phyloP scores from a whole-genome alignment of 1,140 invertebrate genomes.

The Ruditapes philippinarum region DNA sequence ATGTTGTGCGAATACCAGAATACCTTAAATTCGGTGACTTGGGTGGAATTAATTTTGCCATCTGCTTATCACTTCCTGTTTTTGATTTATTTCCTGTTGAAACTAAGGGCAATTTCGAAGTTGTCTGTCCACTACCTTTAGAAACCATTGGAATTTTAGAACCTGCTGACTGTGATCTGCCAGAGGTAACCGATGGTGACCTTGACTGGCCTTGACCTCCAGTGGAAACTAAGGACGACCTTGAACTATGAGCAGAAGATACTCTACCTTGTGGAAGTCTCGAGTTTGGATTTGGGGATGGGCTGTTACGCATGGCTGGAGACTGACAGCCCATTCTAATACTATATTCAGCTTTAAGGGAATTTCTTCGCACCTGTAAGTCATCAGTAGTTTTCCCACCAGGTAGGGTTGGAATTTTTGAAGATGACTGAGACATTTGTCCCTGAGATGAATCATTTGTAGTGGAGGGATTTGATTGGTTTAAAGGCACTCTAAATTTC shows the following conservation, averaged over 20 bases:
- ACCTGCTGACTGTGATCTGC: conserved; percentile 50
- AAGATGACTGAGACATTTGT: conserved; percentile 22
- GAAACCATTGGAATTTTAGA: conserved; percentile 55
- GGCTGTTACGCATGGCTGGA: neutral
- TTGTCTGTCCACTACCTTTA: neutral
- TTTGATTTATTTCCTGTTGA: neutral
- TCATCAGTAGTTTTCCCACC: conserved; percentile 39
- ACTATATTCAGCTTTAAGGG: conserved; percentile 54
- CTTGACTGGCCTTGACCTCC: conserved; percentile 54
- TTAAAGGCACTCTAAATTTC: conserved; percentile 45
- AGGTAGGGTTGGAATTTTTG: conserved; percentile 44
- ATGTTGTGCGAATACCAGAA: conserved; percentile 44
- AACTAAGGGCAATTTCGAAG: neutral
- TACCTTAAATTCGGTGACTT: conserved; percentile 52
- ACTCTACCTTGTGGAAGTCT: conserved; percentile 31
- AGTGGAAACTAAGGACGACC: conserved; percentile 10
- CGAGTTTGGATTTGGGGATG: conserved; percentile 14
- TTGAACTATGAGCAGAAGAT: neutral
- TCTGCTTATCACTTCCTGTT: conserved; percentile 8
- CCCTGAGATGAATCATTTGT: conserved; percentile 22
- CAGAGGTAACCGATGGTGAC: conserved; percentile 35
- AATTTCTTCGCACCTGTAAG: conserved; percentile 36
- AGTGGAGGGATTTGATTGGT: conserved; percentile 47
- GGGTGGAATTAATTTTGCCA: conserved; percentile 37
- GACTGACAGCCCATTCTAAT: conserved; percentile 49